Conservation (phyloP, 2,888 invertebrate species). For the Ephialtes manifestator region DNA sequence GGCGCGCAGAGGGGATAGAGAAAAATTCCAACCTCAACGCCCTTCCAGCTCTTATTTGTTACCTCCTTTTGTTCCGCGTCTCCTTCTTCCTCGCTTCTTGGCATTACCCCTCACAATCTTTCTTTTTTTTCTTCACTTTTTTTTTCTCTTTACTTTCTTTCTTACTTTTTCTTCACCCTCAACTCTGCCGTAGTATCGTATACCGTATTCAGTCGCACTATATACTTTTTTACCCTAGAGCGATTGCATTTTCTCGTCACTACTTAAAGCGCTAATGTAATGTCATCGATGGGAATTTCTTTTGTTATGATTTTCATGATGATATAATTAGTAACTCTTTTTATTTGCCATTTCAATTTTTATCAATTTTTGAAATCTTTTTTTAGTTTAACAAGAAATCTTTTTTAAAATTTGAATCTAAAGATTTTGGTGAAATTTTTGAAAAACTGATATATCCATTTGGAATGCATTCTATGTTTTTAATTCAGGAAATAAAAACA, state of each 20-base stretch:
- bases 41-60: conserved; percentile 54
- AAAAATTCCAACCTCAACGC: conserved; percentile 33
- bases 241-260: conserved; percentile 20
- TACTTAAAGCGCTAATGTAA: conserved; percentile 78
- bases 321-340: conserved; percentile 79
- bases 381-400: too few relatives aligned
- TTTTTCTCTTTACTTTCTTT: conserved; percentile 32
- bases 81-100: conserved; percentile 62
- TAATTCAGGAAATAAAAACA: too few relatives aligned
- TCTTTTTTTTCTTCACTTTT: conserved; percentile 29
- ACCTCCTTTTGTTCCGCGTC: conserved; percentile 48
- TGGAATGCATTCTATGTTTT: too few relatives aligned
- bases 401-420: too few relatives aligned
- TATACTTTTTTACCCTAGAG: conserved; percentile 19
- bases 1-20: conserved; percentile 11
- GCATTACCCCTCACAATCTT: conserved; percentile 30
- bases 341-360: background rate
- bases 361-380: too few relatives aligned
- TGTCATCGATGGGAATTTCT: conserved; percentile 84
- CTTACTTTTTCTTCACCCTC: conserved; percentile 15
- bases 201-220: conserved; percentile 55
- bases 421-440: too few relatives aligned
- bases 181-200: conserved; percentile 26
- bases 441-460: too few relatives aligned
- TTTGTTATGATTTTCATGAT: conserved; percentile 82